Evolutionary conservation across 2,888 invertebrate genomes (phyloP), one percentile per base, ranked within the genome.

Genomic region (Himalopsyche anomala): DNA sequence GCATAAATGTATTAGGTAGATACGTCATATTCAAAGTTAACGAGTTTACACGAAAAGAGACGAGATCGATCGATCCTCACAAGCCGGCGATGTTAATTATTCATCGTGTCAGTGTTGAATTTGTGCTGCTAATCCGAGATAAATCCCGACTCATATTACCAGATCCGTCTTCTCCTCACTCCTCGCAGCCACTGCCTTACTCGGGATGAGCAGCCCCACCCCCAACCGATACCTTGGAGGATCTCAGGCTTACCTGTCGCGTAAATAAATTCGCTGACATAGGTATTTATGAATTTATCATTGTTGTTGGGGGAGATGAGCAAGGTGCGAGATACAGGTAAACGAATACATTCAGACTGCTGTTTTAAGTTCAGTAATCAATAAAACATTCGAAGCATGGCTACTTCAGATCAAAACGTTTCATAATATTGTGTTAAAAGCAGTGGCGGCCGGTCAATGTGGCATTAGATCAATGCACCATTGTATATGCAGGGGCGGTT

Each of bases 41-140:
- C 36, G 74, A 74, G 69, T 69, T 69, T 69, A 28, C 69, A 28
- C 36, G 69, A 11, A 69, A 19, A 69, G 28, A 4, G 28, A 36
- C 36, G 19, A 74, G 28, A 40, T 38, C 83, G 69, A 87, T 87
- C 87, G 86, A 87, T 87, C 86, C 80, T 80, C 85, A 80, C 84
- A 79, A 84, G 82, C 85, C 85, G 40, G 80, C 83, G 36, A 81
- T 56, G 84, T 86, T 85, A 84, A 87, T 87, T 86, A 87, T 87
- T 87, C 87, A 86, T 55, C 83, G 85, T 85, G 87, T 87, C 87
- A 85, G 87, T 87, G 86, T 86, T 83, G 87, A 83, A 86, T 87
- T 86, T 87, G 85, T 80, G 86, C 83, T 45, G 85, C 84, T 87
- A 87, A 87, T 87, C 87, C 87, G 82, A 62, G 86, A 84, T 87